Conservation (phyloP, 2,888 invertebrate species). For the Torymus aiolomorphi region DNA sequence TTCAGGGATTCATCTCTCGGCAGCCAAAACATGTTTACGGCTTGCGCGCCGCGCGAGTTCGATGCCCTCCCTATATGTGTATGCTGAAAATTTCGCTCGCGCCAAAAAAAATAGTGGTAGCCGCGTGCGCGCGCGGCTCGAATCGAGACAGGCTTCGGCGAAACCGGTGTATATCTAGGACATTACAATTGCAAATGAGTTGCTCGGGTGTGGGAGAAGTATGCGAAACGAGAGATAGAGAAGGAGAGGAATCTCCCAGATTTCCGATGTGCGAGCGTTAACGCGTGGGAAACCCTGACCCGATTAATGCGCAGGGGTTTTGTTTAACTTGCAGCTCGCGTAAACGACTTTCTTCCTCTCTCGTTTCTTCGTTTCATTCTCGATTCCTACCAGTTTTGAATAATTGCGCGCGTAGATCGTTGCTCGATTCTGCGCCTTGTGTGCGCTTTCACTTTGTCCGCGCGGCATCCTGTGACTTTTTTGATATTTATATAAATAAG, state of each 20-base stretch:
- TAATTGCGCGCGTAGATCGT: too few relatives aligned
- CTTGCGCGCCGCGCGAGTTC: neutral
- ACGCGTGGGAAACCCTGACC: constrained; percentile 27
- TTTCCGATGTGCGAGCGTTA: constrained; percentile 6
- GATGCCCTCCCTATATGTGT: neutral
- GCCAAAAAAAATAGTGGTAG: neutral
- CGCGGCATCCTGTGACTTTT: too few relatives aligned
- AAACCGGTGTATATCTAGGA: too few relatives aligned
- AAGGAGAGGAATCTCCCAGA: constrained; percentile 2
- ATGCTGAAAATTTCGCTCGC: neutral
- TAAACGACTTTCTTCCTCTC: neutral
- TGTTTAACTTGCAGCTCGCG: constrained; percentile 2
- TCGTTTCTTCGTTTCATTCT: neutral
- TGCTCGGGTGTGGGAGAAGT: neutral
- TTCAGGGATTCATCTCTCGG: neutral
- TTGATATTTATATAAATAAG: too few relatives aligned
- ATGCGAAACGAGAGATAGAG: neutral
- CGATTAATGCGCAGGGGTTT: constrained; percentile 13
- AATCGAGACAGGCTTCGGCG: too few relatives aligned
- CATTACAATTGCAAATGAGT: constrained; percentile 33
- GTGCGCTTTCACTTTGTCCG: too few relatives aligned
- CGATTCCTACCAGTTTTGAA: neutral
- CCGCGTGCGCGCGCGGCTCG: neutral
- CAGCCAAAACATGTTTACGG: constrained; percentile 29
- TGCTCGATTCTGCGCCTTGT: too few relatives aligned